Percentiles rank a stretch among this genome's conserved stretches.
phyloP scores from a whole-genome alignment of 2,888 invertebrate species.

The Cabera pusaria region DNA sequence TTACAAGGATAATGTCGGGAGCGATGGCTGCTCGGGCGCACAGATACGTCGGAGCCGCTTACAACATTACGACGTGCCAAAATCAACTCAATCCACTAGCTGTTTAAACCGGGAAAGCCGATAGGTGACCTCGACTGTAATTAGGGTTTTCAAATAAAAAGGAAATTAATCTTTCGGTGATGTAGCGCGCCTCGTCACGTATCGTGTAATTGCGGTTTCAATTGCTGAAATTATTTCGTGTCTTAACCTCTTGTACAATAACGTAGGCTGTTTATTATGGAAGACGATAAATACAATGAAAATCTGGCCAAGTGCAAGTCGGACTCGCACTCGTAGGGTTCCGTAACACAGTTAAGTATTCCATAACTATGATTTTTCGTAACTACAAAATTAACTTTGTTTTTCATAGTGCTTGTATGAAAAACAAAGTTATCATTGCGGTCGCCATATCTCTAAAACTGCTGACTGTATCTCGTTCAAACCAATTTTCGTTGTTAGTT shows the following conservation, averaged over 20 bases:
- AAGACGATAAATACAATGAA: constrained; percentile 5
- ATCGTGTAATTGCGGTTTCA: constrained; percentile 40
- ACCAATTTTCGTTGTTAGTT: no score
- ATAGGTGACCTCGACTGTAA: constrained; percentile 43
- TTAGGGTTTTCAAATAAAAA: constrained; percentile 46
- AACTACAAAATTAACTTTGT: no score
- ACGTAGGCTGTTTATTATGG: constrained; percentile 5
- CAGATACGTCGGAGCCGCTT: constrained; percentile 28
- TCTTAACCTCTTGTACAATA: constrained; percentile 34
- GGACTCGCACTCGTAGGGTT: no score
- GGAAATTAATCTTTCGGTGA: constrained; percentile 44
- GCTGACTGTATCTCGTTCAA: no score
- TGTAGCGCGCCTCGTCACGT: constrained; percentile 41
- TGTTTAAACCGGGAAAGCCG: constrained; percentile 47
- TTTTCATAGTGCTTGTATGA: no score
- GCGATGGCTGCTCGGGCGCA: constrained; percentile 45
- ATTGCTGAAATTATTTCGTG: constrained; percentile 41
- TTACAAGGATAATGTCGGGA: constrained; percentile 74
- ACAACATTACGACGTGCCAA: constrained; percentile 51
- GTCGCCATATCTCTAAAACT: no score
- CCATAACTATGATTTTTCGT: no score
- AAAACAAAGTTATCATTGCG: no score
- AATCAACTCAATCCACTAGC: constrained; percentile 53
- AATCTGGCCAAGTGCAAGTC: no score
- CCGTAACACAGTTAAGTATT: no score